These are phyloP conservation scores for Drymodes brunneopygia DNA, from an alignment of 2,113 vertebrate species.

Conservation along the genomic window DNA sequence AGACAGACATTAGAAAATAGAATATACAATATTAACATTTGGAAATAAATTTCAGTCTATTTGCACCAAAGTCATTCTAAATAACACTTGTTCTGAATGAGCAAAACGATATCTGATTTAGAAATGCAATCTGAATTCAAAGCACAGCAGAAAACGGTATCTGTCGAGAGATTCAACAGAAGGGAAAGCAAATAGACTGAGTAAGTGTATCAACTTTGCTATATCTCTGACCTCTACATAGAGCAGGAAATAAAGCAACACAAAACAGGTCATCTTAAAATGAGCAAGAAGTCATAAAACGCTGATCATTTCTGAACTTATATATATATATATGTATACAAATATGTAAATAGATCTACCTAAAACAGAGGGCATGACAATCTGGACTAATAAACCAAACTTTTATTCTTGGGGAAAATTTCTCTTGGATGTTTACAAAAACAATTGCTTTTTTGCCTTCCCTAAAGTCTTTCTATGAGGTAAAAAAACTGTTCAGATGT, in stretches of 20 bases:
- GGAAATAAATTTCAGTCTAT: neutral
- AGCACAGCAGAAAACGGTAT: neutral
- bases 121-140: neutral
- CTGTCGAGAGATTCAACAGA: neutral
- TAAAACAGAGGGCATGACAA: neutral
- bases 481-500: neutral
- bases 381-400: neutral
- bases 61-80: neutral
- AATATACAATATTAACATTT: neutral
- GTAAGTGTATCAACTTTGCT: neutral
- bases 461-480: neutral
- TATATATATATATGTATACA: neutral
- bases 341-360: neutral
- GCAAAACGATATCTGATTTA: neutral
- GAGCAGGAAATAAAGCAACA: neutral
- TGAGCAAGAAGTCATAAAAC: neutral
- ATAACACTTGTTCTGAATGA: neutral
- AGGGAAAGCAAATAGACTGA: neutral
- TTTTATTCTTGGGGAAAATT: neutral
- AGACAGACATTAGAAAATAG: neutral
- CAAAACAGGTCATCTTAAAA: neutral
- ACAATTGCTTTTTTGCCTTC: neutral
- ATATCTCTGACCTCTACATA: neutral
- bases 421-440: neutral
- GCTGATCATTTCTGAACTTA: neutral